Evolutionary conservation across 2,797 vertebrate species (phyloP).

Genomic region (Sebastolobus altivelis): DNA sequence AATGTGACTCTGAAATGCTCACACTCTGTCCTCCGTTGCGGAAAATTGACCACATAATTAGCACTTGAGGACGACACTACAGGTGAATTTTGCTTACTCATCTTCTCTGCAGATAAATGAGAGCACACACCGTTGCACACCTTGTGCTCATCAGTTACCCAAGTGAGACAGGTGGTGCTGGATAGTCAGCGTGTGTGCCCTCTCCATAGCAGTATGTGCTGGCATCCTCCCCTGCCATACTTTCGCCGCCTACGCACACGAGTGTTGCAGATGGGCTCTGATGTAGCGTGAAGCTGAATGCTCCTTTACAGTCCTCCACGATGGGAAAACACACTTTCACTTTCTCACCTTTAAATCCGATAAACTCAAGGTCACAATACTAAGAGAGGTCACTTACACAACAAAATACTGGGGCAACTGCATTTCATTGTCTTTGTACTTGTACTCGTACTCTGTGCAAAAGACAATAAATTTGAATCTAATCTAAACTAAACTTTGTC

Average conservation of each 20-base stretch:
- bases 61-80: conserved; percentile 51
- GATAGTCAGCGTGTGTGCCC: conserved; percentile 55
- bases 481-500: not conserved
- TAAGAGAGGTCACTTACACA: not conserved
- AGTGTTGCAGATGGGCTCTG: conserved; percentile 71
- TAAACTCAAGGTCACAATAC: conserved; percentile 33
- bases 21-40: conserved; percentile 39
- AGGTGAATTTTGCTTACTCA: conserved; percentile 74
- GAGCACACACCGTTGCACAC: conserved; percentile 56
- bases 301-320: conserved; percentile 41
- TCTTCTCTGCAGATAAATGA: conserved; percentile 69
- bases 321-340: conserved; percentile 40
- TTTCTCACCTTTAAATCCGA: conserved; percentile 36
- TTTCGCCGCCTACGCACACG: conserved; percentile 66
- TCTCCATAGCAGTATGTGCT: conserved; percentile 64
- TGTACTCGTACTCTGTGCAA: not conserved
- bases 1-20: conserved; percentile 28
- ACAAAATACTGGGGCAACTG: not conserved
- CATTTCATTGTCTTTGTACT: not conserved
- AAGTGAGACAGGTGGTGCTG: conserved; percentile 76
- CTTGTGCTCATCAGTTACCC: conserved; percentile 71
- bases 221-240: conserved; percentile 68
- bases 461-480: not conserved
- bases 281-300: conserved; percentile 44
- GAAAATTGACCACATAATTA: conserved; percentile 67